Evolutionary conservation across 2,888 invertebrate genomes (phyloP).

Genomic region (Callyntrura guangdongensis): DNA sequence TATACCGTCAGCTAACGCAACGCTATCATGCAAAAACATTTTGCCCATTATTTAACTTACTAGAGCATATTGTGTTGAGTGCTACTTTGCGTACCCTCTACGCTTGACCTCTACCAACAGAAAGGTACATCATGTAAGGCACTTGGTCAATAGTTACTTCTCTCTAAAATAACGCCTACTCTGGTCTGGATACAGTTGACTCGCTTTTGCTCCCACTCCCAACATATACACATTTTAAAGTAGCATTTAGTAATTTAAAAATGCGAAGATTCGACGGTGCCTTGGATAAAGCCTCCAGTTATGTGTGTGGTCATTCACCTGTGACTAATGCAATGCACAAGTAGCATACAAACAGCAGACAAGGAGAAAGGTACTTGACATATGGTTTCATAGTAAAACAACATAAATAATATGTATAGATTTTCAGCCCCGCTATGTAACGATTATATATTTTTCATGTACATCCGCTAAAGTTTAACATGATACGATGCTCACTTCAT

Average conservation of each 20-base stretch:
- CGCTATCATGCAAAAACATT: not conserved
- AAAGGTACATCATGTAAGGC: not conserved
- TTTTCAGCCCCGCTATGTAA: too few species aligned
- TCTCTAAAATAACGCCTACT: not conserved
- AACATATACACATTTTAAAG: not conserved
- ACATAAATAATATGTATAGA: too few species aligned
- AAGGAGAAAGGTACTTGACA: not conserved
- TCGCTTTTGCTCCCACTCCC: not conserved
- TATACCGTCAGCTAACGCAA: not conserved
- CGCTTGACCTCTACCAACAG: not conserved
- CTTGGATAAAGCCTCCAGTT: slow-evolving; percentile 63
- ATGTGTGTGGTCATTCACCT: slow-evolving; percentile 70
- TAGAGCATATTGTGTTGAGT: slow-evolving; percentile 34
- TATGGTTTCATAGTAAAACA: not conserved
- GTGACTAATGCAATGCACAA: slow-evolving; percentile 70
- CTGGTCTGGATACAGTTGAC: not conserved
- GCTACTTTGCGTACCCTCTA: not conserved
- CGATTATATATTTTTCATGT: not conserved
- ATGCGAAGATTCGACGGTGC: not conserved
- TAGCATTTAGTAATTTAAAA: not conserved
- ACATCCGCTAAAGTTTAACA: slow-evolving; percentile 3
- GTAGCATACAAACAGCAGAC: slow-evolving; percentile 8
- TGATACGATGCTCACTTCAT: slow-evolving; percentile 41
- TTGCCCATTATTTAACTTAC: slow-evolving; percentile 25
- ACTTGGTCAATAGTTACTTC: not conserved